Conservation (phyloP, 2,797 vertebrate species). For the Rhinella marina region DNA sequence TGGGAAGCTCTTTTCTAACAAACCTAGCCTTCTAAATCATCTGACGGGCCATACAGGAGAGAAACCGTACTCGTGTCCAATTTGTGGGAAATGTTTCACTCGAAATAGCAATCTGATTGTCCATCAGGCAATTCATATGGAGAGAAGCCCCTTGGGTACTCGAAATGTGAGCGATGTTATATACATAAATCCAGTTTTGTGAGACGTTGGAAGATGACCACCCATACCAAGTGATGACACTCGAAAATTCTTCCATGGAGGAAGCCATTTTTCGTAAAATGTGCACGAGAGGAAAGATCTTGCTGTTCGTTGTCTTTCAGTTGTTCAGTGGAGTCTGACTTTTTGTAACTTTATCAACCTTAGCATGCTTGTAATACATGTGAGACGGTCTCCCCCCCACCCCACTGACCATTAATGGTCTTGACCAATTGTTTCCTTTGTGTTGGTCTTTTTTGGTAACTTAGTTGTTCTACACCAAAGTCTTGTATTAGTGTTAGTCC, state of each 20-base stretch:
- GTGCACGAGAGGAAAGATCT: not conserved
- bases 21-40: constrained; percentile 25
- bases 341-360: not conserved
- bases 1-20: constrained; percentile 27
- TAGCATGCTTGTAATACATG: constrained; percentile 25
- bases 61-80: constrained; percentile 19
- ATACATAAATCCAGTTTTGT: constrained; percentile 33
- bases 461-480: constrained; percentile 26
- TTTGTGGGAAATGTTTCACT: constrained; percentile 50
- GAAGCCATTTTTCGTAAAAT: constrained; percentile 32
- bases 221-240: not conserved
- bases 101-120: constrained; percentile 38
- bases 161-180: constrained; percentile 7
- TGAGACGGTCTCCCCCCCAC: too few relatives aligned
- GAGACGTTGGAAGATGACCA: not conserved
- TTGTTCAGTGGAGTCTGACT: constrained; percentile 5
- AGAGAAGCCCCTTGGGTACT: constrained; percentile 35
- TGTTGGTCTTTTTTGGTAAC: not conserved
- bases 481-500: constrained; percentile 31
- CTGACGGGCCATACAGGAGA: constrained; percentile 21
- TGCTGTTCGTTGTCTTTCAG: not conserved
- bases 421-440: not conserved
- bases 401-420: not conserved
- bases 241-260: constrained; percentile 25
- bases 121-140: constrained; percentile 43